Conservation (phyloP, 2,888 invertebrate species). For the Phyllotreta cruciferae region DNA sequence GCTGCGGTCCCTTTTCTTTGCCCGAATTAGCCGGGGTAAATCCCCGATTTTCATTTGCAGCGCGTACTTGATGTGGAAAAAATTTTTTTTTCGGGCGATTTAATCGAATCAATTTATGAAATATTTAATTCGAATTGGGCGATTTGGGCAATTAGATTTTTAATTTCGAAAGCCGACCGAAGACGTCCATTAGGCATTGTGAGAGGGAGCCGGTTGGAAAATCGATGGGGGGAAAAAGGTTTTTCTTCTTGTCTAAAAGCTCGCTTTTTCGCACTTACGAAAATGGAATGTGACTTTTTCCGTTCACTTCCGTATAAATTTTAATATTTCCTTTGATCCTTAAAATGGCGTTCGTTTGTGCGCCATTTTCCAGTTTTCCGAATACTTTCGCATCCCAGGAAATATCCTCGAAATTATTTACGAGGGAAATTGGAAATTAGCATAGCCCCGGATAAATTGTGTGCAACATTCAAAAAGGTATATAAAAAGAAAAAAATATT, state of each 20-base stretch:
- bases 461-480: too few relatives aligned
- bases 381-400: conserved; percentile 13
- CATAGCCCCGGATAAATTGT: conserved; percentile 4
- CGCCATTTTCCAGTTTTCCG: conserved; percentile 21
- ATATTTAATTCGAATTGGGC: too few relatives aligned
- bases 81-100: too few relatives aligned
- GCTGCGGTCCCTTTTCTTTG: too few relatives aligned
- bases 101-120: too few relatives aligned
- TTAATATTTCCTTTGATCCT: conserved; percentile 31
- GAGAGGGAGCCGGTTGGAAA: background rate
- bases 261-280: conserved; percentile 6
- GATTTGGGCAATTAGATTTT: background rate
- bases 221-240: background rate
- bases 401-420: conserved; percentile 26
- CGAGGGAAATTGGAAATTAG: conserved; percentile 15
- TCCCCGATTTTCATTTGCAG: too few relatives aligned
- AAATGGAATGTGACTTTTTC: conserved; percentile 16
- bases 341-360: conserved; percentile 24
- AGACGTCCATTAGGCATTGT: conserved; percentile 1
- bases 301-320: conserved; percentile 25
- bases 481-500: too few relatives aligned
- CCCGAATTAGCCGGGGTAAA: too few relatives aligned
- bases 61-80: too few relatives aligned
- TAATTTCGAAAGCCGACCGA: background rate
- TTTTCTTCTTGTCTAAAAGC: conserved; percentile 9